Evolutionary conservation across 2,113 vertebrate genomes (phyloP).

Genomic region (Nettapus auritus): DNA sequence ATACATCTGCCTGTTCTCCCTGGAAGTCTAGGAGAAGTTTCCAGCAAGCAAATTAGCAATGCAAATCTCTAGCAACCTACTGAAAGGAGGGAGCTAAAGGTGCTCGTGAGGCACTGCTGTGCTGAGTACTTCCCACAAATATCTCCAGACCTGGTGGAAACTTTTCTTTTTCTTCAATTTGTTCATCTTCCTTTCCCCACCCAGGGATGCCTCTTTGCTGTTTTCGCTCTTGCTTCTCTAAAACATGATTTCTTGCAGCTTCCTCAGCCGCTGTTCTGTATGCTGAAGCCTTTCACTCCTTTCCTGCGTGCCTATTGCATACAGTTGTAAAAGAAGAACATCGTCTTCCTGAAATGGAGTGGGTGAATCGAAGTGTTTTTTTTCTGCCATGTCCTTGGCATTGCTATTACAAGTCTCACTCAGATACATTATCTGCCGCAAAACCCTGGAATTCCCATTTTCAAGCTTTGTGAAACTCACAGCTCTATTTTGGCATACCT

Average conservation of each 20-base stretch:
- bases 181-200: neutral
- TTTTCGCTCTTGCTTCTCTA: neutral
- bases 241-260: neutral
- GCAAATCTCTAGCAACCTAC: neutral
- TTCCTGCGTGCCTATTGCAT: neutral
- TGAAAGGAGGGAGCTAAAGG: neutral
- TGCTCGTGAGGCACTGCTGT: neutral
- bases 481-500: neutral
- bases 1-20: neutral
- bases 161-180: neutral
- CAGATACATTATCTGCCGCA: neutral
- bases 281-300: neutral
- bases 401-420: neutral
- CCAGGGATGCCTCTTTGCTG: neutral
- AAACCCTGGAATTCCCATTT: neutral
- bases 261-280: neutral
- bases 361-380: neutral
- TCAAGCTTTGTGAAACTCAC: neutral
- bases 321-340: neutral
- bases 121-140: neutral
- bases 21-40: neutral
- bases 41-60: neutral
- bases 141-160: constrained; percentile 1
- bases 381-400: neutral
- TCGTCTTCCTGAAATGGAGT: neutral